Conservation (phyloP, 2,797 vertebrate genomes). For the Oreochromis grahami region DNA sequence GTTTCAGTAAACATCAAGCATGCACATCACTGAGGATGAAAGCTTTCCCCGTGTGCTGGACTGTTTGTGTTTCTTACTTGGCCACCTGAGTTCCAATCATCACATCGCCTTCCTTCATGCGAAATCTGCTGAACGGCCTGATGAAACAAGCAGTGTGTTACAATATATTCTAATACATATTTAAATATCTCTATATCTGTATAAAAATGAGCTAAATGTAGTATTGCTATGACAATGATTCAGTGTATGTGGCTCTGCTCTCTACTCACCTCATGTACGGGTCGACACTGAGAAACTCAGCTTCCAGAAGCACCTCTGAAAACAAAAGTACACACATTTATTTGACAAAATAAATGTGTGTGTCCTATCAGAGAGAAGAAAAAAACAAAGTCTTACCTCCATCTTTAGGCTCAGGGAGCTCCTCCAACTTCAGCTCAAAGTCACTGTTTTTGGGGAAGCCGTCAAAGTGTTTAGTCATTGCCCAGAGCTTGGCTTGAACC, state of each 20-base stretch:
- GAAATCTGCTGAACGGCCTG: constrained; percentile 72
- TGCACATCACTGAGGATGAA: background rate
- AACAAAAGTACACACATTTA: background rate
- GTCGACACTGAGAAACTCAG: constrained; percentile 89
- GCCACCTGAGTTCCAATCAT: constrained; percentile 91
- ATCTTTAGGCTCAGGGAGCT: constrained; percentile 81
- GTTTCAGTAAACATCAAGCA: background rate
- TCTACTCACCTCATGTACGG: constrained; percentile 89
- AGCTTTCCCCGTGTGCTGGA: background rate
- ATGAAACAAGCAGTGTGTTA: background rate
- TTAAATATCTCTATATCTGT: background rate
- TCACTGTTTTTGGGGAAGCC: constrained; percentile 80
- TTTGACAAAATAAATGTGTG: background rate
- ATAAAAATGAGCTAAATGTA: background rate
- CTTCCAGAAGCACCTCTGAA: constrained; percentile 89
- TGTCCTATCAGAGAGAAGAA: background rate
- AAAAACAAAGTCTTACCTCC: constrained; percentile 70
- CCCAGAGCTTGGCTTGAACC: constrained; percentile 84
- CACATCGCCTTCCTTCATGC: constrained; percentile 83
- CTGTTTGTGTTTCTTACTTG: constrained; percentile 76
- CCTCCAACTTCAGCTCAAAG: constrained; percentile 81
- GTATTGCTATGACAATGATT: background rate
- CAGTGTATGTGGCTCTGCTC: background rate
- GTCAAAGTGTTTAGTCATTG: constrained; percentile 84
- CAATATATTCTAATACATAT: background rate